Evolutionary conservation across 2,888 invertebrate genomes (phyloP), one percentile per base, ranked within the genome.

Genomic region (Leptura quadrifasciata): DNA sequence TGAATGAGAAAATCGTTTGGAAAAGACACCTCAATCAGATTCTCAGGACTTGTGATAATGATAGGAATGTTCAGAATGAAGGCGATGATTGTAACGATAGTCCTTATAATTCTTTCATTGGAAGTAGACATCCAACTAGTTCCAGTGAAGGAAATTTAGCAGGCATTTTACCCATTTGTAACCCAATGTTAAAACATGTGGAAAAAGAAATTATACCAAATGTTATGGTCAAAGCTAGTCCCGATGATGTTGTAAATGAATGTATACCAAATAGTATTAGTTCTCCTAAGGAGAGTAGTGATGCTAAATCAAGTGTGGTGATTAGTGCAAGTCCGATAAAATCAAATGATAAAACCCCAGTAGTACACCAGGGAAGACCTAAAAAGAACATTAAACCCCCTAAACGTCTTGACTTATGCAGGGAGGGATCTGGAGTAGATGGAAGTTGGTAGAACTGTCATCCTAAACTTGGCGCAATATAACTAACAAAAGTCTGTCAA

Each of bases 11-110:
- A 15, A n/a, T 52, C 3, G 52, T 52, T 15, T 52, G 52, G 52
- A 52, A 52, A 12, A 52, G 52, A 52, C 52, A 52, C 10, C 10
- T 68, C n/a, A 57, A 68, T 31, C 68, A 68, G 52, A 52, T 52
- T 52, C 3, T 57, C 18, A 57, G 31, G 31, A 31, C n/a, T n/a
- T n/a, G n/a, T n/a, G n/a, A n/a, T n/a, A n/a, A 1, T 39, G 35
- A 39, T 4, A 39, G 10, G 1, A 39, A 9, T 1, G 1, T 39
- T 5, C 8, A 10, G 1, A 39, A 5, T 39, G 35, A 39, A 10
- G 10, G 10, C 10, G 10, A 39, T 39, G 35, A 9, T 39, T 39
- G 35, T 39, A 39, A 10, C 10, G 10, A 39, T 39, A 39, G 35
- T 39, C 10, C 35, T 39, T 4, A 1, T 8, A 1, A 5, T 39